Percentiles rank a stretch among this genome's conserved stretches.
Evolutionary conservation across 53 echinoderm and acorn worm species (phyloP).

Genomic region (Astropecten irregularis): DNA sequence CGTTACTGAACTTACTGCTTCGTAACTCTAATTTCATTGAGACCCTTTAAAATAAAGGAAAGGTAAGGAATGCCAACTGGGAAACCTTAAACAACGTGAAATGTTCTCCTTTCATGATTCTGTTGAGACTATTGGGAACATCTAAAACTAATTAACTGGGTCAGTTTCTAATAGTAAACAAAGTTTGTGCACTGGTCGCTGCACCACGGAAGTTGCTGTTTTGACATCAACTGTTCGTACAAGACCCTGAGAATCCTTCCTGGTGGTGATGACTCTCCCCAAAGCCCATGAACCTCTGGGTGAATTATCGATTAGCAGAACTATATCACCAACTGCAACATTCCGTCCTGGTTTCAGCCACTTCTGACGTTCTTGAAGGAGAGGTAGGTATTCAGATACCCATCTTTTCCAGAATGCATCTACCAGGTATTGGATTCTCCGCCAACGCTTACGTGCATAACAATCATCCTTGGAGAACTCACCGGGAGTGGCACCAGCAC

Average conservation of each 20-base stretch:
- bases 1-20: too few species aligned
- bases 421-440: conserved; percentile 55
- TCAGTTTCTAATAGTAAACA: conserved; percentile 35
- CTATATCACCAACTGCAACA: conserved; percentile 52
- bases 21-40: too few species aligned
- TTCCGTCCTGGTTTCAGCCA: conserved; percentile 46
- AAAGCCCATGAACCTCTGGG: conserved; percentile 27
- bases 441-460: conserved; percentile 58
- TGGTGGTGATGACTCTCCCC: conserved; percentile 15
- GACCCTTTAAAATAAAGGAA: conserved; percentile 4
- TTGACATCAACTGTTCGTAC: conserved; percentile 2
- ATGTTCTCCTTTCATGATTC: too few species aligned
- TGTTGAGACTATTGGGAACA: too few species aligned
- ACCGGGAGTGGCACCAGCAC: conserved; percentile 5
- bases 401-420: conserved; percentile 64
- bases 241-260: not conserved
- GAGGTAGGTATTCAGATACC: conserved; percentile 57
- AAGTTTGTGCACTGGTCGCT: conserved; percentile 33
- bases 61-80: too few species aligned
- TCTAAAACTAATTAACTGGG: not conserved
- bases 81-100: not conserved
- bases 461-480: conserved; percentile 37
- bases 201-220: conserved; percentile 5
- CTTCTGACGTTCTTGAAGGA: conserved; percentile 50
- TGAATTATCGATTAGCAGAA: conserved; percentile 44